Base-by-base conservation (phyloP, 2,888 invertebrate genomes). In the Smittia aterrima region DNA sequence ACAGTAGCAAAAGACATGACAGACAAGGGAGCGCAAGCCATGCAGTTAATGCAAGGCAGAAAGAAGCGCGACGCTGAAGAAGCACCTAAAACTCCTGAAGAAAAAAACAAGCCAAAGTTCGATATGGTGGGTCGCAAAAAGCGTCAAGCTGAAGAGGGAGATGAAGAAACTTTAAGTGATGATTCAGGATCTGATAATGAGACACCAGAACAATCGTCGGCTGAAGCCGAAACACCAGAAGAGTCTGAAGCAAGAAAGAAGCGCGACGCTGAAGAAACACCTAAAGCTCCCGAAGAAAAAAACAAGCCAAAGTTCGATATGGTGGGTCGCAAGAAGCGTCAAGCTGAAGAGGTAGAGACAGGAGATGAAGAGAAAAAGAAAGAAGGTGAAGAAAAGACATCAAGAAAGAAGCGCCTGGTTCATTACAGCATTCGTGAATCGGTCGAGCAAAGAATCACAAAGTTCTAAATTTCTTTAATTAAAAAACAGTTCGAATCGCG, bases 281-380 rank as follows among this genome's bases (percentile, higher is more conserved):
- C 9, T 27, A 11, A 64, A 32, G 40, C 13, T 6, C 9, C 11
- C 1, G 38, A 32, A 0, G 38, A 18, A 67, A 38, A 16, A 16
- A 18, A 24, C 7, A 66, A 67, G 22, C 20, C 25, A 41, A 67
- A 67, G 22, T 22, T 20, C 1, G 25, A 32, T 11, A 38, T 7
- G 7, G 62, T 27, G 7, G 66, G 40, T 16, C 32, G 66, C 20
- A 67, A 67, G 41, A 67, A 40, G 66, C 66, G 66, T 38, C 1
- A 22, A 40, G 22, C 66, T 16, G 66, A 66, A 32, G 66, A 40
- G 7, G 38, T 3, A 38, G 38, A 38, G 20, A 0, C n/a, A 47
- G n/a, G 1, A 18, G 38, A 66, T 13, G 27, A 11, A 40, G 66
- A 20, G 7, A 47, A 11, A 47, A 67, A 67, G 66, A 38, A 67